Evolutionary conservation across 2,113 vertebrate genomes (phyloP).

Genomic region (Pionites leucogaster): DNA sequence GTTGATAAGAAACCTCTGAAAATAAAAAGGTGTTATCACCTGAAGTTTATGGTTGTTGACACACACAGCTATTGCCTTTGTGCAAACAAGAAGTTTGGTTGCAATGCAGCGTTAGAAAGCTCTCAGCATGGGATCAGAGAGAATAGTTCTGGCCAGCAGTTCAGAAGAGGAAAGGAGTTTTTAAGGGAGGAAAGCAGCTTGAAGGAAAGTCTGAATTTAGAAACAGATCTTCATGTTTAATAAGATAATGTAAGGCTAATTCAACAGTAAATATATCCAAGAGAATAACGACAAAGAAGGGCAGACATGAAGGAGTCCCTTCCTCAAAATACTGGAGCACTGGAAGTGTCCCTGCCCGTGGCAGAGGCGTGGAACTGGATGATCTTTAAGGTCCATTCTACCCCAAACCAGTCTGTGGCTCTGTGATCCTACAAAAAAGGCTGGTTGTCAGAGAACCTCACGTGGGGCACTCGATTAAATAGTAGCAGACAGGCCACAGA

Average conservation of each 20-base stretch:
- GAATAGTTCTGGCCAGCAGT: neutral
- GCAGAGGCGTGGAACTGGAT: neutral
- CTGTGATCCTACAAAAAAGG: neutral
- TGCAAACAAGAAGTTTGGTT: neutral
- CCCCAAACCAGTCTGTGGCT: neutral
- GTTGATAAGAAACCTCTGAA: neutral
- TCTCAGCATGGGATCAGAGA: neutral
- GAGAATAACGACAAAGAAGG: conserved; percentile 10
- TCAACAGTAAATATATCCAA: conserved; percentile 27
- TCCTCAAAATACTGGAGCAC: neutral
- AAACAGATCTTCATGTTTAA: conserved; percentile 6
- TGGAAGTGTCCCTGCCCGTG: neutral
- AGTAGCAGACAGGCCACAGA: neutral
- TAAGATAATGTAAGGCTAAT: conserved; percentile 17
- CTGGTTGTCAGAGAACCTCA: neutral
- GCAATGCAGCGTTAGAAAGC: neutral
- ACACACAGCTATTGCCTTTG: neutral
- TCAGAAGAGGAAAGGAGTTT: neutral
- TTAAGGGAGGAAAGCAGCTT: conserved; percentile 17
- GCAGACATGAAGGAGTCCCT: neutral
- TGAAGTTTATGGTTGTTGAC: neutral
- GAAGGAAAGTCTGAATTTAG: conserved; percentile 30
- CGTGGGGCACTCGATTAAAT: neutral
- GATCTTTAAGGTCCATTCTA: neutral
- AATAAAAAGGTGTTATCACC: neutral